A percentile compares a stretch with the other conserved stretches of the same genome.
Evolutionary conservation across 2,797 vertebrate species (phyloP).

Genomic region (Alosa sapidissima): DNA sequence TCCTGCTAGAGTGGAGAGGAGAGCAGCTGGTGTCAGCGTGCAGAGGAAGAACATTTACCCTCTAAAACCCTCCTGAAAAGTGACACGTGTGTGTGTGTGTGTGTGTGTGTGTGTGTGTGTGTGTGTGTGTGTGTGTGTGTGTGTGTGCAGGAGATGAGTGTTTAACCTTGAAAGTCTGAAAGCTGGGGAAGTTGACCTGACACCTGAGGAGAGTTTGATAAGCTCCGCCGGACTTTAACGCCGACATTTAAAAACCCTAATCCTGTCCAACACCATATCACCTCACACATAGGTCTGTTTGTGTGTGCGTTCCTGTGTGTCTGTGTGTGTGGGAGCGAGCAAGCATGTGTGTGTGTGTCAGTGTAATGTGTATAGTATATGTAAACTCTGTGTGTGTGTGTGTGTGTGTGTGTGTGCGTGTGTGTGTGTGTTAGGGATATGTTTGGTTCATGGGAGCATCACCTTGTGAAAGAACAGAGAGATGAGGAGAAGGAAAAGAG

Average conservation of each 20-base stretch:
- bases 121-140: not conserved
- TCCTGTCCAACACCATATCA: not conserved
- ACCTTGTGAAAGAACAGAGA: too few relatives aligned
- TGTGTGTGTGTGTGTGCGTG: not conserved
- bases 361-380: not conserved
- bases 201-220: not conserved
- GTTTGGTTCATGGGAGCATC: too few relatives aligned
- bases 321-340: not conserved
- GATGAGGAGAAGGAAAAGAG: too few relatives aligned
- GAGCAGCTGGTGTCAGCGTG: not conserved
- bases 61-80: not conserved
- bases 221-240: not conserved
- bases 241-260: not conserved
- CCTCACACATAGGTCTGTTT: not conserved
- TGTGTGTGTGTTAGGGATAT: not conserved
- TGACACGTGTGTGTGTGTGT: too few relatives aligned
- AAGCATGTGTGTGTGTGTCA: not conserved
- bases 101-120: slow-evolving; percentile 3
- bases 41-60: not conserved
- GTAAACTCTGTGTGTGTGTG: not conserved
- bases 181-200: not conserved
- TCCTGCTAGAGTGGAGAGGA: not conserved
- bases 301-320: not conserved
- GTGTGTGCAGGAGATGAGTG: not conserved
- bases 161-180: not conserved